phyloP scores from a whole-genome alignment of 2,113 vertebrate species.

The Pelusios castaneus region DNA sequence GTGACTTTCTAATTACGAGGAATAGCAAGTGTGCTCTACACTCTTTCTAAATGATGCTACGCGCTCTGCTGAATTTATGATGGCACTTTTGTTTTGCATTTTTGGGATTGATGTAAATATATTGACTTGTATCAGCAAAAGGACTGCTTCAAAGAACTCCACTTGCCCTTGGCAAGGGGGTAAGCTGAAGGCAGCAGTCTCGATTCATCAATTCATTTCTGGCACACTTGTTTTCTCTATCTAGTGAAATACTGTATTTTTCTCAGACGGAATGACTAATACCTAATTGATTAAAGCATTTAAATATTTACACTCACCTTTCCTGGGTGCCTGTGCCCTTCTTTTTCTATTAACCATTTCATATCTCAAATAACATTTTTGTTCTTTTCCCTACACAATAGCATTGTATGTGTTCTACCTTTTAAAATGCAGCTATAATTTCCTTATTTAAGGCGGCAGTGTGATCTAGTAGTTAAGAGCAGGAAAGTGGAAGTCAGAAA shows the following conservation, averaged over 20 bases:
- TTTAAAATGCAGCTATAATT: neutral
- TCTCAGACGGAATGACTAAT: neutral
- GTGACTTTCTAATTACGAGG: neutral
- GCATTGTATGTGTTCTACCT: neutral
- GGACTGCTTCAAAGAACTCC: neutral
- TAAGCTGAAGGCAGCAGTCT: neutral
- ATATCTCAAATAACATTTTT: too few species aligned
- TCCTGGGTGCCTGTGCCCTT: neutral
- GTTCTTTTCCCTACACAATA: neutral
- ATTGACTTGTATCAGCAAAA: fast-evolving
- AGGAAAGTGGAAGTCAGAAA: neutral
- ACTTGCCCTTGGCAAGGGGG: fast-evolving
- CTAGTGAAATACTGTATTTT: neutral
- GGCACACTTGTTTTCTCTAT: fast-evolving
- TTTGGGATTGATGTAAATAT: neutral
- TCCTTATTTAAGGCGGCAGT: neutral
- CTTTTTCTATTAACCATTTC: neutral
- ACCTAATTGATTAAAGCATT: neutral
- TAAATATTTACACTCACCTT: neutral
- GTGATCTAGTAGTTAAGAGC: neutral
- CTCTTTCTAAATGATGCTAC: fast-evolving
- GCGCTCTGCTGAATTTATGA: neutral
- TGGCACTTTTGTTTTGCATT: fast-evolving
- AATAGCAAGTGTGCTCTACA: fast-evolving
- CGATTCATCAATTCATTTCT: neutral